Evolutionary conservation across 2,888 invertebrate genomes (phyloP).

Genomic region (Heliconius ismenius): DNA sequence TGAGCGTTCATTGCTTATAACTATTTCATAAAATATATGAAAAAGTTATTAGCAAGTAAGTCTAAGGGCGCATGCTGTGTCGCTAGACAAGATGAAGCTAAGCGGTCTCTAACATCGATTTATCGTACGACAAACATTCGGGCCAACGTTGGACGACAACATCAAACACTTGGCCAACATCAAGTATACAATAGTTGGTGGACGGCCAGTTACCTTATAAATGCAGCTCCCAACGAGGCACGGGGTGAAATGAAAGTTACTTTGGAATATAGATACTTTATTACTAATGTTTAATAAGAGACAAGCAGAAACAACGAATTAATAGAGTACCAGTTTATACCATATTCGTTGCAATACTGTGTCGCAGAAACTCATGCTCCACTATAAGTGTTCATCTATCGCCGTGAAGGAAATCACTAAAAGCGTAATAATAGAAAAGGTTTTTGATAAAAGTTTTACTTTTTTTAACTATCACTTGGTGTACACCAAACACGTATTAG

Average conservation of each 20-base stretch:
- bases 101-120: conserved; percentile 73
- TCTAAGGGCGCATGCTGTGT: conserved; percentile 41
- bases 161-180: conserved; percentile 61
- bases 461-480: conserved; percentile 61
- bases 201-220: conserved; percentile 72
- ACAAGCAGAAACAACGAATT: conserved; percentile 65
- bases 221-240: conserved; percentile 75
- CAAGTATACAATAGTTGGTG: conserved; percentile 56
- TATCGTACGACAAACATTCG: conserved; percentile 69
- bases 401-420: conserved; percentile 67
- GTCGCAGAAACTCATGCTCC: conserved; percentile 65
- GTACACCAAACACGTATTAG: conserved; percentile 68
- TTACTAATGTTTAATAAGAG: conserved; percentile 75
- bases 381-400: conserved; percentile 59
- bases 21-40: conserved; percentile 21
- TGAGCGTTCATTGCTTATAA: conserved; percentile 8
- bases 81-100: conserved; percentile 58
- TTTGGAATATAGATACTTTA: conserved; percentile 81
- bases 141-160: conserved; percentile 47
- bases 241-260: conserved; percentile 79
- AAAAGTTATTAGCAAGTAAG: conserved; percentile 21
- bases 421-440: conserved; percentile 61
- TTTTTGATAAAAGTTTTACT: conserved; percentile 57
- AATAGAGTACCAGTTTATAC: conserved; percentile 49
- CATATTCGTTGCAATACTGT: conserved; percentile 41